Percentiles rank a stretch among this genome's conserved stretches.
Conservation (phyloP, 2,113 vertebrate species). For the Dicerorhinus sumatrensis region DNA sequence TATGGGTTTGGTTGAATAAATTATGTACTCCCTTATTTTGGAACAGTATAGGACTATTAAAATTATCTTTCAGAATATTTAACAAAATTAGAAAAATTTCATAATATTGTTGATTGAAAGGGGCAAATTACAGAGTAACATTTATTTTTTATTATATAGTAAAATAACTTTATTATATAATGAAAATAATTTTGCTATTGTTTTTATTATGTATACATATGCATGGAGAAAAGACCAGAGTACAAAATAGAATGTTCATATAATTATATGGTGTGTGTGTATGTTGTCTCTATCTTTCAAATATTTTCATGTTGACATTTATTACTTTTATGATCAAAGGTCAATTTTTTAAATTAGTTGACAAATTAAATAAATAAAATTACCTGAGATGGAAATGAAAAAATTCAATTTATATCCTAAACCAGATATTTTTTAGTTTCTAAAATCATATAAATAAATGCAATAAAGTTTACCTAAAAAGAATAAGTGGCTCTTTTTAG, state of each 20-base stretch:
- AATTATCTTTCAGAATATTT: not conserved
- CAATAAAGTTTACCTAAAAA: not conserved
- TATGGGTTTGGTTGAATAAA: not conserved
- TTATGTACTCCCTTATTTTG: not conserved
- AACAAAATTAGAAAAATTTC: constrained; percentile 5
- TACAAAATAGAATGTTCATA: not conserved
- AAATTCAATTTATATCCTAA: not conserved
- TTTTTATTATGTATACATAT: not conserved
- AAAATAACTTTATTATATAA: not conserved
- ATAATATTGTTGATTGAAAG: not conserved
- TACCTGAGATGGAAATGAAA: not conserved
- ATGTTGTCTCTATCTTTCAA: not conserved
- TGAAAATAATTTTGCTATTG: not conserved
- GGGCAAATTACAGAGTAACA: not conserved
- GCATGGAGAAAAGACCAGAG: not conserved
- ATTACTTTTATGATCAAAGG: not conserved
- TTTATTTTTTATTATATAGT: not conserved
- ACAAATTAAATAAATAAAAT: not conserved
- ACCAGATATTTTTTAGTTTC: not conserved
- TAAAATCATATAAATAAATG: not conserved
- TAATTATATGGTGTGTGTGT: not conserved
- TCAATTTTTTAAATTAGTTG: not conserved
- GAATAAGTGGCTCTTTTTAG: not conserved
- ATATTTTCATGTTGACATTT: not conserved
- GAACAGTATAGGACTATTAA: not conserved